phyloP scores from a whole-genome alignment of 2,113 vertebrate species.

The rabbit (Oryctolagus cuniculus) region DNA sequence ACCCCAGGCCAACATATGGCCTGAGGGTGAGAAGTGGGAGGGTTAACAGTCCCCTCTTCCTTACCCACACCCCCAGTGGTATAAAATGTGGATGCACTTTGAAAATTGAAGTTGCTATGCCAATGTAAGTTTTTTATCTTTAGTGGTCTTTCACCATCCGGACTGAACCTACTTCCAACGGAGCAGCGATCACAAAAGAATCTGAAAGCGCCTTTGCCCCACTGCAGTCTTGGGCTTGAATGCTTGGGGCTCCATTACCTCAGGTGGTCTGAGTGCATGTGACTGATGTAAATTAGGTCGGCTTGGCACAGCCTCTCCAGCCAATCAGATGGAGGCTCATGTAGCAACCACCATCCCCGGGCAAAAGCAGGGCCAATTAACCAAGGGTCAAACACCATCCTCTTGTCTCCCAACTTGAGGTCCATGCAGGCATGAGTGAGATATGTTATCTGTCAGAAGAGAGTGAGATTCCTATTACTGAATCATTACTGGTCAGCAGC shows the following conservation, averaged over 20 bases:
- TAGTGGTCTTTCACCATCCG: background rate
- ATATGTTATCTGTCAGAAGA: conserved; percentile 87
- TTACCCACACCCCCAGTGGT: background rate
- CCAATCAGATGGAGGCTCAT: conserved; percentile 89
- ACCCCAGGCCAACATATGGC: too few relatives aligned
- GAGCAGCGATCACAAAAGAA: background rate
- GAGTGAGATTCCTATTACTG: background rate
- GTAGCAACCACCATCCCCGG: conserved; percentile 91
- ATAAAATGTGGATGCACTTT: background rate
- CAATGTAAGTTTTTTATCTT: background rate
- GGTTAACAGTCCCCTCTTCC: background rate
- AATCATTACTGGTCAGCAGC: background rate
- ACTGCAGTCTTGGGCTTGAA: background rate
- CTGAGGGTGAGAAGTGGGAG: background rate
- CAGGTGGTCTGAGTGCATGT: conserved; percentile 93
- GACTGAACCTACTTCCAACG: background rate
- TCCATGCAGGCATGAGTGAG: conserved; percentile 92
- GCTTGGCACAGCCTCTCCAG: conserved; percentile 87
- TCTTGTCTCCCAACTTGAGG: conserved; percentile 86
- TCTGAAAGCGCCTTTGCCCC: background rate
- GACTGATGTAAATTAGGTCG: conserved; percentile 92
- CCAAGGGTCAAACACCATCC: conserved; percentile 91
- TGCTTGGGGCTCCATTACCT: conserved; percentile 82
- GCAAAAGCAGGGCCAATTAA: conserved; percentile 91
- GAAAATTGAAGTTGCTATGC: background rate